These are phyloP conservation scores for Eupsittula cactorum DNA, from an alignment of 2,113 vertebrate genomes.

Conservation along the genomic window DNA sequence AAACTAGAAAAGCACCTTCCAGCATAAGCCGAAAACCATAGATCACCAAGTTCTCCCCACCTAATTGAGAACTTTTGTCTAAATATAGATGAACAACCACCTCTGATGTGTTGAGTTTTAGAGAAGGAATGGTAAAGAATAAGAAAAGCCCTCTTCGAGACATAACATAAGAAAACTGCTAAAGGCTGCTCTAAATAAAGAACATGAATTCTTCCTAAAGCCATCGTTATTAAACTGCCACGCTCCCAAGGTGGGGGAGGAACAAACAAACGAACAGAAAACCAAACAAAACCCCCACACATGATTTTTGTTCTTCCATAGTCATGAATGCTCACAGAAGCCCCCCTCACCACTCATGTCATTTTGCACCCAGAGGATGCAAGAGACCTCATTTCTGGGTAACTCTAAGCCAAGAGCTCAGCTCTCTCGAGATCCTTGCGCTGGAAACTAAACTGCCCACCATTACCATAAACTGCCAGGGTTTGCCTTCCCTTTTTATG, in stretches of 20 bases:
- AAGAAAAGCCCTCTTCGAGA: neutral
- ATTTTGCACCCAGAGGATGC: neutral
- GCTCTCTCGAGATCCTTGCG: neutral
- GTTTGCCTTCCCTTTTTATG: neutral
- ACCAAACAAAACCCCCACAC: neutral
- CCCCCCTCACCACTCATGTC: neutral
- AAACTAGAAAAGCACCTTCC: slow-evolving; percentile 3
- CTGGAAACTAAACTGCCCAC: neutral
- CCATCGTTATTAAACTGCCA: neutral
- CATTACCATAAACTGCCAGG: neutral
- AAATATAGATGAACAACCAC: neutral
- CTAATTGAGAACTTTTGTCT: neutral
- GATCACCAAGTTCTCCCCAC: neutral
- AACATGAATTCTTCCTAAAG: neutral
- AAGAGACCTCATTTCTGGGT: neutral
- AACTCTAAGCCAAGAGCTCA: neutral
- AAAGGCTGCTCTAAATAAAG: slow-evolving; percentile 24
- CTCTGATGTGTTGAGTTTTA: neutral
- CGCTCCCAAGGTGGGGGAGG: neutral
- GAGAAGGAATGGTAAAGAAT: neutral
- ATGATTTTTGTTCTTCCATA: neutral
- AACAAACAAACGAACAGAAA: neutral
- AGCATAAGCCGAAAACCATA: neutral
- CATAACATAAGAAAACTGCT: neutral
- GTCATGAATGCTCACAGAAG: neutral